Evolutionary conservation across 2,888 invertebrate species (phyloP), one percentile per base, ranked within the genome.

Genomic region (Ornithoptera priamus): DNA sequence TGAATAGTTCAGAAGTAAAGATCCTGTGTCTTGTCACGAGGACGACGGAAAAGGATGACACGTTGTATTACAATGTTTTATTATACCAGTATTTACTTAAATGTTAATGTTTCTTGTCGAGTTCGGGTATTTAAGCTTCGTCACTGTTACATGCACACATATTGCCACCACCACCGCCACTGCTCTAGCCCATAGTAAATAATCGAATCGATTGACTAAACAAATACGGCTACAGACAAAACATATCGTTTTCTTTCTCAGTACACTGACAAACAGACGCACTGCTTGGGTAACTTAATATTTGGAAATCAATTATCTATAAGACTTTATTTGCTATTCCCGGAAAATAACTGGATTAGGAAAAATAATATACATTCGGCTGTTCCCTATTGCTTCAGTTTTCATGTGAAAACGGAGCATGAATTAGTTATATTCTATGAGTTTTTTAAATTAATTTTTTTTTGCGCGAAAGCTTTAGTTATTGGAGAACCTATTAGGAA

Each of bases 301-400:
- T 90, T 89, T 86, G 86, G 87, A 85, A 85, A 89, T 85, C 88
- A 88, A 88, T 90, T 89, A 89, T 85, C 87, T 80, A 80, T 84
- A 82, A 82, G 85, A 83, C 50, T 82, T 80, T 85, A 84, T 86
- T 87, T 84, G 83, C 80, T 78, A 78, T 78, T 72, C 72, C 74
- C 80, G 81, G 83, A 85, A 85, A 84, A 85, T 83, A 84, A 81
- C 80, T 79, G 82, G 84, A 87, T 86, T 86, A 86, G 78, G 79
- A 77, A 67, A 81, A 79, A 83, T 82, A 81, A 82, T 84, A 82
- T 80, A 80, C 77, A 74, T 72, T 74, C 71, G 70, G 71, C 71
- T 74, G 74, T 77, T 78, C 74, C 70, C 75, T 74, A 77, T 77
- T 57, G 36, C 22, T 70, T 67, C 24, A 39, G 57, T 61, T 64